A percentile compares a stretch with the other conserved stretches of the same genome.
Conservation (phyloP, 1,140 invertebrate genomes). For the Radopholus similis region DNA sequence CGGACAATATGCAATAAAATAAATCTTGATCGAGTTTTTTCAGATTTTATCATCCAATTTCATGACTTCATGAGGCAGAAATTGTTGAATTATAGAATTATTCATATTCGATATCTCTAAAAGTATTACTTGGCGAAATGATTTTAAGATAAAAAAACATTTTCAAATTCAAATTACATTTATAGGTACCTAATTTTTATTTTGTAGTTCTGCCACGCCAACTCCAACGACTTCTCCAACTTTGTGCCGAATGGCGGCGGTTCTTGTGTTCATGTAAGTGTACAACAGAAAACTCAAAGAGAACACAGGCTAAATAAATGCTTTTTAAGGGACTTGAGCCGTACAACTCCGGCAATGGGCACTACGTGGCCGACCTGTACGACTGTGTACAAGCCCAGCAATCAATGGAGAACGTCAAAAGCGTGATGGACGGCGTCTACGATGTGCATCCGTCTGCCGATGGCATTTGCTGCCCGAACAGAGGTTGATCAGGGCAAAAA, state of each 20-base stretch:
- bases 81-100: too few species aligned
- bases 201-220: conserved; percentile 50
- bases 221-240: conserved; percentile 51
- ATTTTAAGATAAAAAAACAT: too few species aligned
- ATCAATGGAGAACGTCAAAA: conserved; percentile 55
- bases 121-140: too few species aligned
- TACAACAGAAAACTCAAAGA: too few species aligned
- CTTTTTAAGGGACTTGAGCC: conserved; percentile 28
- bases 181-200: too few species aligned
- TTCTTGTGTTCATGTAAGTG: conserved; percentile 49
- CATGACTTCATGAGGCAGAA: too few species aligned
- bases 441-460: conserved; percentile 52
- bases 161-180: too few species aligned
- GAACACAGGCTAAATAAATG: conserved; percentile 19
- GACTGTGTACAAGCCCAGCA: conserved; percentile 49
- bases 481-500: conserved; percentile 50
- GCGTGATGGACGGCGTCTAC: conserved; percentile 57
- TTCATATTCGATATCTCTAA: too few species aligned
- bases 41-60: too few species aligned
- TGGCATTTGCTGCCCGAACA: conserved; percentile 56
- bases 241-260: conserved; percentile 55
- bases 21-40: too few species aligned
- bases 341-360: conserved; percentile 50
- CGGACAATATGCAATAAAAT: too few species aligned
- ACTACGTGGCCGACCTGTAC: conserved; percentile 55